Conservation (phyloP, 2,888 invertebrate genomes). For the Pollenia angustigena region DNA sequence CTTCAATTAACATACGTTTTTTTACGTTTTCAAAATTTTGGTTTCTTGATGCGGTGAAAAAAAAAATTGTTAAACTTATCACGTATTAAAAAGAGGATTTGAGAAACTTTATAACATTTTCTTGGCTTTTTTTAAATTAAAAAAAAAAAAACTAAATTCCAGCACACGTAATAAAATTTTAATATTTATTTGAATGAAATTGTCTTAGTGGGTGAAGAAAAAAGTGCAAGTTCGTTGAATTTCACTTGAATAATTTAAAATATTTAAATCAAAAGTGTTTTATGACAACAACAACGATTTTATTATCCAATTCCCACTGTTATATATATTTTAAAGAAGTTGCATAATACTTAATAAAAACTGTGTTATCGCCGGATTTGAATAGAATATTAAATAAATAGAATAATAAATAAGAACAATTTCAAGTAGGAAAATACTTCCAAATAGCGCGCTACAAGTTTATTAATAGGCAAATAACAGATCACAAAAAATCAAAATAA, state of each 20-base stretch:
- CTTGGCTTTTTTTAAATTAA: background rate
- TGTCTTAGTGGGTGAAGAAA: background rate
- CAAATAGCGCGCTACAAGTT: too few species aligned
- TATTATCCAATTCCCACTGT: background rate
- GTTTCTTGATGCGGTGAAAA: constrained; percentile 39
- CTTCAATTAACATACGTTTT: background rate
- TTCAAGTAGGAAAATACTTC: too few species aligned
- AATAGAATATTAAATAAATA: too few species aligned
- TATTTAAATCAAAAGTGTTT: constrained; percentile 25
- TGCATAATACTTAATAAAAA: background rate
- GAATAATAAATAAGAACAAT: too few species aligned
- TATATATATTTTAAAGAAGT: background rate
- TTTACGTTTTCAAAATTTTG: background rate
- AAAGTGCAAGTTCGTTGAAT: constrained; percentile 37
- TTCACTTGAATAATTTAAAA: constrained; percentile 51
- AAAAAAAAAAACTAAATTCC: background rate
- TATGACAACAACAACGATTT: background rate
- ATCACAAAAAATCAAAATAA: too few species aligned
- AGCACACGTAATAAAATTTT: constrained; percentile 55
- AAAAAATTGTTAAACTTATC: constrained; percentile 38
- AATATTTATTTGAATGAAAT: constrained; percentile 2
- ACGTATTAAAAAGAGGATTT: constrained; percentile 45
- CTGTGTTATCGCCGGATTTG: background rate
- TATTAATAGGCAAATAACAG: too few species aligned
- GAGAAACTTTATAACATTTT: constrained; percentile 28